Evolutionary conservation across 2,113 vertebrate species (phyloP), one percentile per base, ranked within the genome.

Genomic region (Cyphomyrus discorhynchus): DNA sequence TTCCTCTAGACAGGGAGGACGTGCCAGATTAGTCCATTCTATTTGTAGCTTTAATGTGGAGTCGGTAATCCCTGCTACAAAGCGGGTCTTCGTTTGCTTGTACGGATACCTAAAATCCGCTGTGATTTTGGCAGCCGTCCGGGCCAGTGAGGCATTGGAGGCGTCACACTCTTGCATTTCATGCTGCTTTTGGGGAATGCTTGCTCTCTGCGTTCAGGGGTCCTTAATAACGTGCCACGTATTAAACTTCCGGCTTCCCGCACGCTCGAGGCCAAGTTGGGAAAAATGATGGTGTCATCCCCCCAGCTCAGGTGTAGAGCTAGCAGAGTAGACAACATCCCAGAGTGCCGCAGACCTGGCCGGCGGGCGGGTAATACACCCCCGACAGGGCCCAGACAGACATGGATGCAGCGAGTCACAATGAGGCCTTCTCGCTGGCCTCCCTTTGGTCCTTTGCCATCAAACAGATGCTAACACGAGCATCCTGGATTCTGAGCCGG

Each of bases 381-480:
- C n/a, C 31, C 35, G 35, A 80, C 74, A 7, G 74, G 6, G 74
- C 74, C 35, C 15, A 42, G 74, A 80, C 74, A 39, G 74, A 58
- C 10, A 31, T 50, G 56, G 50, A 27, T 52, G 9, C 13, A 42
- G 35, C 31, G 90, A 95, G 97, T 96, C 94, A 98, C 97, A 88
- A 94, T 95, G 90, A 97, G 98, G 93, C 85, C 85, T 94, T 91
- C 94, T 97, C 77, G 97, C 96, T 52, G 93, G 90, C 91, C 98
- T 98, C 92, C 98, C 96, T 93, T 92, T 98, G 97, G 93, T 97
- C 98, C 91, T 89, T 92, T 0, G 94, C 92, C n/a, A 98, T 99
- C 27, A 98, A 98, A 90, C 95, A 91, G 87, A 98, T 93, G 91
- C 92, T 89, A 89, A 96, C 95, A 89, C 96, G 93, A 45, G 85